phyloP scores from a whole-genome alignment of 2,797 vertebrate species.

The Cacajao melanocephalus region DNA sequence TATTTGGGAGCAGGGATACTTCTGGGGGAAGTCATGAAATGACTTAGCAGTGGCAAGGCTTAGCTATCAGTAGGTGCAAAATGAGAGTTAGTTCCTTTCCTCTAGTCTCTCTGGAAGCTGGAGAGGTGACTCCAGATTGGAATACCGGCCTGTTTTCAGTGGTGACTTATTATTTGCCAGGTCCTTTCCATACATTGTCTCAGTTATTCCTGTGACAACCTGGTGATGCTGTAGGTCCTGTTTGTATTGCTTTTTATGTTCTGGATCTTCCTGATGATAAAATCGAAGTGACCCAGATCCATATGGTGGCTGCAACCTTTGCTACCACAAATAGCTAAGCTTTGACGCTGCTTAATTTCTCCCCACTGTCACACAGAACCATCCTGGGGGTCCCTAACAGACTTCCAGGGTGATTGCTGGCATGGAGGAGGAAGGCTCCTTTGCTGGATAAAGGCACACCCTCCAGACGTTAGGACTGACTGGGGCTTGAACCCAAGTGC shows the following conservation, averaged over 20 bases:
- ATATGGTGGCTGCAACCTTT: accelerated
- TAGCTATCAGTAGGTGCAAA: background rate
- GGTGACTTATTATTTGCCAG: background rate
- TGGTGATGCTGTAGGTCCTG: background rate
- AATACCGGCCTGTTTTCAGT: background rate
- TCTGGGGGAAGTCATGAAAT: too few species aligned
- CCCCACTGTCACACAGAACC: too few species aligned
- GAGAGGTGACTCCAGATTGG: background rate
- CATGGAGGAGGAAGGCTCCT: accelerated
- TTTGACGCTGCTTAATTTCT: accelerated
- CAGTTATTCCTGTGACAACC: background rate
- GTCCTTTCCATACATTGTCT: accelerated
- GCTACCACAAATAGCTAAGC: background rate
- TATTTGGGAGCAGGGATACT: background rate
- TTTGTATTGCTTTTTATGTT: background rate
- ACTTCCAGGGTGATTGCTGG: background rate
- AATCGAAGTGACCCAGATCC: too few species aligned
- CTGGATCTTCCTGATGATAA: background rate
- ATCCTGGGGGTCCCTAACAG: background rate
- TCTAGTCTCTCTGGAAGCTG: background rate
- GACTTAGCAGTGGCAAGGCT: too few species aligned
- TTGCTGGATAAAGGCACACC: background rate
- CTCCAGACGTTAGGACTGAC: background rate
- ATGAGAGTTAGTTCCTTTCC: background rate
- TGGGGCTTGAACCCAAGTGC: background rate